phyloP scores from a whole-genome alignment of 2,113 vertebrate genomes.

The Rhinichthys klamathensis region DNA sequence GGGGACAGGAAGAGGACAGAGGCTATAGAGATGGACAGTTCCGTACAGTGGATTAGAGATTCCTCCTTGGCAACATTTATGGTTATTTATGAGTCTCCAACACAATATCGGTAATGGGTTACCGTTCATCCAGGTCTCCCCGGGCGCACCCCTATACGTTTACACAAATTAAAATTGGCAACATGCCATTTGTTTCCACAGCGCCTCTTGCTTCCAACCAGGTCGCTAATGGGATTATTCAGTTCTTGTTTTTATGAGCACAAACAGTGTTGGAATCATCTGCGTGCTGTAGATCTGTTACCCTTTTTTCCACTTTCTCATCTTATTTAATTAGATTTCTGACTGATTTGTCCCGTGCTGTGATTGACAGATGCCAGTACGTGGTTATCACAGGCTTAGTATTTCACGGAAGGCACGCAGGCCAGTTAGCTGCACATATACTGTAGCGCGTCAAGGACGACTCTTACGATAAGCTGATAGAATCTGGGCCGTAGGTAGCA shows the following conservation, averaged over 20 bases:
- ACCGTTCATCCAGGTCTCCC: constrained; percentile 51
- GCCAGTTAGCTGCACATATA: constrained; percentile 4
- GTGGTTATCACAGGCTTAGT: neutral
- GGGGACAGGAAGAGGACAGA: constrained; percentile 38
- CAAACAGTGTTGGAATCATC: constrained; percentile 13
- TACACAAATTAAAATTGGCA: constrained; percentile 55
- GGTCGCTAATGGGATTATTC: constrained; percentile 58
- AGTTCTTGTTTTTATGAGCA: constrained; percentile 50
- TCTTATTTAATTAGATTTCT: constrained; percentile 26
- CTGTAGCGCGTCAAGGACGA: constrained; percentile 49
- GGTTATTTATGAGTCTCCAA: constrained; percentile 60
- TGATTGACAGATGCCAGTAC: constrained; percentile 45
- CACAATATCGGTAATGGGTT: constrained; percentile 63
- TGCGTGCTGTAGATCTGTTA: neutral
- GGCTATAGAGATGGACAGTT: constrained; percentile 34
- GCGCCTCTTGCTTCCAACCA: constrained; percentile 49
- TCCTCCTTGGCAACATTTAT: constrained; percentile 57
- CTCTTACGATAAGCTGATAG: constrained; percentile 51
- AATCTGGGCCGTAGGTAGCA: constrained; percentile 50
- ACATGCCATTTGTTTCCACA: constrained; percentile 19
- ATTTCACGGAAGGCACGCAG: constrained; percentile 16
- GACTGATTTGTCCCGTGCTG: constrained; percentile 23
- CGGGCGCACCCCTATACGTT: constrained; percentile 42
- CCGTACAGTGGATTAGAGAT: constrained; percentile 42
- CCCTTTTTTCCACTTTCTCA: neutral